phyloP scores from a whole-genome alignment of 1,140 invertebrate genomes.

The Metopolophium dirhodum region DNA sequence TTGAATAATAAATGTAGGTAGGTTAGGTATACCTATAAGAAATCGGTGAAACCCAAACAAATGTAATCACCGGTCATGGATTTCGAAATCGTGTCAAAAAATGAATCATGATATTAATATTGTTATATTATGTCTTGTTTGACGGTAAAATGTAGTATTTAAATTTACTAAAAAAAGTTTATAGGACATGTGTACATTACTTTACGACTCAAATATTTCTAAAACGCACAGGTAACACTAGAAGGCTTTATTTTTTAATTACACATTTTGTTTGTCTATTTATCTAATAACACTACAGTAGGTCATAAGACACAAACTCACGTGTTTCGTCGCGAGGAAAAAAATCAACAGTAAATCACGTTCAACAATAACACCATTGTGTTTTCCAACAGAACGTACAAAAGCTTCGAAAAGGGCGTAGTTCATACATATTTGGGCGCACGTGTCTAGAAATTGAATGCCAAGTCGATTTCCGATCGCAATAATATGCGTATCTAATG shows the following conservation, averaged over 20 bases:
- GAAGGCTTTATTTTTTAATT: conserved; percentile 39
- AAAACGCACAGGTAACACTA: background rate
- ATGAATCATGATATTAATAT: background rate
- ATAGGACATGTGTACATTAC: background rate
- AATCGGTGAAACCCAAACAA: too few species aligned
- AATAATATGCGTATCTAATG: background rate
- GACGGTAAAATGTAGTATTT: background rate
- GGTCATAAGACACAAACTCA: conserved; percentile 44
- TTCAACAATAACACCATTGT: conserved; percentile 50
- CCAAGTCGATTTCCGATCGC: background rate
- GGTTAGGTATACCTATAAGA: too few species aligned
- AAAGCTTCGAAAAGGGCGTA: conserved; percentile 51
- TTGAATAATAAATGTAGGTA: too few species aligned
- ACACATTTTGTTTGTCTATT: background rate
- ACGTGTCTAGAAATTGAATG: conserved; percentile 50
- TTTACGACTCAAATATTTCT: background rate
- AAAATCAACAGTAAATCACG: conserved; percentile 49
- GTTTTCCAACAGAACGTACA: conserved; percentile 24
- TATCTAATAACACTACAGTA: conserved; percentile 26
- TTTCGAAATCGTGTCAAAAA: background rate
- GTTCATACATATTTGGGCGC: background rate
- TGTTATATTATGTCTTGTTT: background rate
- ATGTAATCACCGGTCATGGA: too few species aligned
- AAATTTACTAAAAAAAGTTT: background rate
- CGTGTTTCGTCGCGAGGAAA: background rate